A percentile compares a stretch with the other conserved stretches of the same genome.
These are phyloP conservation scores for Cistogaster globosa DNA, from an alignment of 2,888 invertebrate genomes.

Conservation along the genomic window DNA sequence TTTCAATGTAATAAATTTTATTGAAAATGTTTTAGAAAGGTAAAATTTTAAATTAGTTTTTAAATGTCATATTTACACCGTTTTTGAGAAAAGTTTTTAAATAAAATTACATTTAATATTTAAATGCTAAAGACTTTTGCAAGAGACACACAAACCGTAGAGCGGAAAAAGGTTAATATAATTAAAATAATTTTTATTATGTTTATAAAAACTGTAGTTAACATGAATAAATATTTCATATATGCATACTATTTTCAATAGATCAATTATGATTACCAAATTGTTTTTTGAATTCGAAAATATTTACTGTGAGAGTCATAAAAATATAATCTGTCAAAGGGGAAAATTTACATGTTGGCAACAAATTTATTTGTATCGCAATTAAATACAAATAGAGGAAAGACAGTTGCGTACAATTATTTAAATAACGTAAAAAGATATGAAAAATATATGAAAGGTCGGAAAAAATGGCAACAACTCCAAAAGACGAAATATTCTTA, in stretches of 20 bases:
- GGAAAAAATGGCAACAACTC: too few relatives aligned
- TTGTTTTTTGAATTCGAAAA: too few relatives aligned
- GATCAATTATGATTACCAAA: neutral
- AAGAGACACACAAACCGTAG: conserved; percentile 73
- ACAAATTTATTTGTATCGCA: too few relatives aligned
- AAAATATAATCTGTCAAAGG: too few relatives aligned
- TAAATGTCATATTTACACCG: conserved; percentile 10
- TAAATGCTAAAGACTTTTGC: conserved; percentile 39
- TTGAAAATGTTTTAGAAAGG: conserved; percentile 3
- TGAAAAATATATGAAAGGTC: too few relatives aligned
- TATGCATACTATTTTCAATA: conserved; percentile 55
- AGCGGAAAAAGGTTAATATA: conserved; percentile 74
- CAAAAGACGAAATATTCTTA: too few relatives aligned
- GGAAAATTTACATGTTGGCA: too few relatives aligned
- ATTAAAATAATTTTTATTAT: conserved; percentile 51
- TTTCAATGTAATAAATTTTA: conserved; percentile 15
- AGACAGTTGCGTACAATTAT: too few relatives aligned
- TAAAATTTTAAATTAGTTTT: neutral
- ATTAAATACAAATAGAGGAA: too few relatives aligned
- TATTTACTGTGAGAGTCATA: too few relatives aligned
- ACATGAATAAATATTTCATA: conserved; percentile 35
- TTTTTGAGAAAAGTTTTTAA: conserved; percentile 19
- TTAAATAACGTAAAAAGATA: too few relatives aligned
- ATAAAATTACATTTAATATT: neutral
- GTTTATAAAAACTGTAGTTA: neutral